Base-by-base conservation (phyloP, 2,888 invertebrate genomes). In the Resseliella maxima region DNA sequence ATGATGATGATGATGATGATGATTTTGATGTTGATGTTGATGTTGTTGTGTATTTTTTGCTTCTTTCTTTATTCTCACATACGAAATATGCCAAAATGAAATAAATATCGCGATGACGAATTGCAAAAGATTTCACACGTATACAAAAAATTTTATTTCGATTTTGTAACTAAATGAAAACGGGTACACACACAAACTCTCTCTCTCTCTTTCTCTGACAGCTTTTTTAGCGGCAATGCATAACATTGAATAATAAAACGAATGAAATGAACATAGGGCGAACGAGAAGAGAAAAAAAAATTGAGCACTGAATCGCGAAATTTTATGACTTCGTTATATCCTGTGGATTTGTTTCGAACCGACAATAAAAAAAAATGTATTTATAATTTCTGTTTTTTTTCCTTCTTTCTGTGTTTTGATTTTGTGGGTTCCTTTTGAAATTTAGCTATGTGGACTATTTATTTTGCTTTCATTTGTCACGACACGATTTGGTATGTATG, bases 381-480 rank as follows among this genome's bases (percentile, higher is more conserved):
- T 59, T 59, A 59, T 59, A 59, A 59, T 59, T 24, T 59, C 12
- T 41, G 41, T 50, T 50, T 18, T 21, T 50, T 18, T 50, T 21
- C 0, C 3, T 24, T 59, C 24, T 24, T 59, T 59, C 24, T 59
- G n/a, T n/a, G 3, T 59, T 59, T 24, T 24, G 24, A n/a, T 59
- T 24, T 24, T 59, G 59, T 59, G 10, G 50, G 50, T 12, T n/a
- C n/a, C n/a, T n/a, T n/a, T n/a, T n/a, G n/a, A n/a, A n/a, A n/a
- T n/a, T n/a, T n/a, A n/a, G n/a, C 15, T 50, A 59, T 59, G 59
- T 59, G 59, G 59, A n/a, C 59, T 59, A 24, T 59, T 24, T 59
- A 59, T 59, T 59, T 59, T 24, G 59, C 38, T 83, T 21, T 83
- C 83, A 12, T 83, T 83, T n/a, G 31, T 72, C 72, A 72, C 27